These are phyloP conservation scores for Dufourea novaeangliae DNA, from an alignment of 1,140 invertebrate species.

Conservation along the genomic window DNA sequence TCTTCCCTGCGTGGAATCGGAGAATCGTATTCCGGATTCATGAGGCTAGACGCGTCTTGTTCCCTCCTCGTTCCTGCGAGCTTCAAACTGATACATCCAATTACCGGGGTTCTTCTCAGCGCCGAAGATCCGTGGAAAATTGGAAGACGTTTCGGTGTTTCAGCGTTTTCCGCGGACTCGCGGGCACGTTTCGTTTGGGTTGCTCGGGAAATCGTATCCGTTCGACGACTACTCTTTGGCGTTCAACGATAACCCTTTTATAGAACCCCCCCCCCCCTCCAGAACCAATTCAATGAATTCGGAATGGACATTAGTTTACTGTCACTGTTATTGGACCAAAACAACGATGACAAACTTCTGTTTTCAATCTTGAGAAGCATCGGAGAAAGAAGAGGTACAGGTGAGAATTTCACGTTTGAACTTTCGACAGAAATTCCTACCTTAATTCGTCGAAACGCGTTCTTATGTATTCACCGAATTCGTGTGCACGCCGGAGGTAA, in stretches of 20 bases:
- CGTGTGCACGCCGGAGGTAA: neutral
- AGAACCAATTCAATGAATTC: no score
- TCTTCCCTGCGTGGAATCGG: neutral
- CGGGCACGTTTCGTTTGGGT: neutral
- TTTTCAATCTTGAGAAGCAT: no score
- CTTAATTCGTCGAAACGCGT: no score
- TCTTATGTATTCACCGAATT: neutral
- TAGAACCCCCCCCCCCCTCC: no score
- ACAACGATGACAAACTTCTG: no score
- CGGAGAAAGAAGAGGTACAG: no score
- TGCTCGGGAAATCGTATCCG: neutral
- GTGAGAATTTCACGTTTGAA: no score
- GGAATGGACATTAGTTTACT: no score
- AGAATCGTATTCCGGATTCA: slow-evolving; percentile 18
- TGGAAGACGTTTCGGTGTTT: neutral
- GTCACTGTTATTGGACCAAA: no score
- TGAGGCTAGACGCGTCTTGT: neutral
- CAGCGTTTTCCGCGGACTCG: neutral
- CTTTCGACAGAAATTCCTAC: no score
- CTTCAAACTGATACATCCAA: slow-evolving; percentile 22
- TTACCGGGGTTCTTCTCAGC: neutral
- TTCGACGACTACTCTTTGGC: neutral
- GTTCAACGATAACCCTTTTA: neutral
- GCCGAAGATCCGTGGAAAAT: neutral
- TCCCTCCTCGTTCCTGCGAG: neutral